Percentiles rank a stretch among this genome's conserved stretches.
phyloP scores from a whole-genome alignment of 2,888 invertebrate species.

The Lepidocyrtoides sp. region DNA sequence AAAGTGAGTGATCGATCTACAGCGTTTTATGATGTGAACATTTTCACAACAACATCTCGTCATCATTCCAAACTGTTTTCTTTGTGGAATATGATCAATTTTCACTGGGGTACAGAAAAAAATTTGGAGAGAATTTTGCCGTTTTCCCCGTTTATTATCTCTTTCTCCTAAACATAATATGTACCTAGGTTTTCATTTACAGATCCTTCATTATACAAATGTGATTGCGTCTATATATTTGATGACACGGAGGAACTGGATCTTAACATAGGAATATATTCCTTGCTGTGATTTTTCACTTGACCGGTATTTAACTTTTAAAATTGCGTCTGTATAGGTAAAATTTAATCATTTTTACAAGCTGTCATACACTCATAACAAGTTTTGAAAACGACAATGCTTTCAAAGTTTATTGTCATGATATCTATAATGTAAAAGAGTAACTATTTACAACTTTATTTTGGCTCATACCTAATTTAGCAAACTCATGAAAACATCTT shows the following conservation, averaged over 20 bases:
- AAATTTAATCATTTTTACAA: not conserved
- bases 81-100: not conserved
- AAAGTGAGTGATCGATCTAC: slow-evolving; percentile 69
- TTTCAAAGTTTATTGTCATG: not conserved
- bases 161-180: too few species aligned
- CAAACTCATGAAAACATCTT: not conserved
- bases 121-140: slow-evolving; percentile 7
- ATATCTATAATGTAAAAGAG: not conserved
- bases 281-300: too few species aligned
- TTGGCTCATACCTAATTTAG: not conserved
- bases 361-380: not conserved
- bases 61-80: slow-evolving; percentile 34
- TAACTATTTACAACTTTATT: not conserved
- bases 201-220: too few species aligned
- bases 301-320: too few species aligned
- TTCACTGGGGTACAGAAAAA: not conserved
- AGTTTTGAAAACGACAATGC: not conserved
- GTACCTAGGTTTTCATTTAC: too few species aligned
- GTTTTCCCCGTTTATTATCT: too few species aligned
- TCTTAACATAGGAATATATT: too few species aligned
- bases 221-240: too few species aligned
- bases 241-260: too few species aligned
- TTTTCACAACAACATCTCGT: slow-evolving; percentile 56
- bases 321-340: not conserved
- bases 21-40: slow-evolving; percentile 52